Evolutionary conservation across 2,797 vertebrate genomes (phyloP), one percentile per base, ranked within the genome.

Genomic region (Aeoliscus strigatus): DNA sequence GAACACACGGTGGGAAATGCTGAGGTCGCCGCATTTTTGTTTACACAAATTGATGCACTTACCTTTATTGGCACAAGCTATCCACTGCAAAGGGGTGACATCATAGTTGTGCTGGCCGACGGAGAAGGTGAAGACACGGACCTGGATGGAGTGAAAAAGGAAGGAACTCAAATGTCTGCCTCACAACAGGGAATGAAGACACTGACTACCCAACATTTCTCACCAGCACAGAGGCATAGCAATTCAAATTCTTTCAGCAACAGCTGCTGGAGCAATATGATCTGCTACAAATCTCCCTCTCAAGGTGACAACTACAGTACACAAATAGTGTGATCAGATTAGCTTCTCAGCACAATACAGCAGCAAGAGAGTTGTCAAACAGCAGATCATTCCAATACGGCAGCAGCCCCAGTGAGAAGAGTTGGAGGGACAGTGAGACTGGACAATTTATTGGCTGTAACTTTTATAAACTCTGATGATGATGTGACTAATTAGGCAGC

Each of bases 21-120:
- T n/a, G n/a, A n/a, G n/a, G n/a, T n/a, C n/a, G n/a, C n/a, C n/a
- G n/a, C n/a, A n/a, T n/a, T n/a, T n/a, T n/a, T n/a, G n/a, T n/a
- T n/a, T n/a, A n/a, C n/a, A n/a, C n/a, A n/a, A n/a, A n/a, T n/a
- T 9, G 16, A 7, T 49, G 16, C 31, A 34, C 81, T 69, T 77
- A 97, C 96, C 96, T 91, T 97, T 98, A 81, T 98, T 98, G 65
- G 93, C 89, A 4, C 96, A 98, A 10, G 96, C 96, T 78, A 98
- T 98, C 96, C 95, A 98, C 83, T 98, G 94, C 81, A 98, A 76
- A 0, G 96, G 95, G 1, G 94, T 97, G 74, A 98, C 94, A 0
- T 98, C 95, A 0, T 98, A 98, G 81, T 98, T 98, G 76, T 98
- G 96, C 78, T 98, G 96, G 6, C 96, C 96, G 0, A 98, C 95